phyloP scores from a whole-genome alignment of 2,797 vertebrate genomes.

The Cossypha heuglini region DNA sequence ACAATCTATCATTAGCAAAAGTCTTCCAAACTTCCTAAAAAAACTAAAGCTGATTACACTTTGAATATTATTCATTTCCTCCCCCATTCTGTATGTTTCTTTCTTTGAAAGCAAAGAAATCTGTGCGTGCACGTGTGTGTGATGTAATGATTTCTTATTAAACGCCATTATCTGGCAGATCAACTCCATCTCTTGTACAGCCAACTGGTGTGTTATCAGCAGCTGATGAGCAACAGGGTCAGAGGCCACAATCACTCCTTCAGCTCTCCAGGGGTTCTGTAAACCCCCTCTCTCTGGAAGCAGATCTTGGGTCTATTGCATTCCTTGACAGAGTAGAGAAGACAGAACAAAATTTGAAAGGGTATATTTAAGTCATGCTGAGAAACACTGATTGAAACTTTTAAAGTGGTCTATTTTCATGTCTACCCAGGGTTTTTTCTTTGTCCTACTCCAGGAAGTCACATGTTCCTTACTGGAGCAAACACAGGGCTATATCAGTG shows the following conservation, averaged over 20 bases:
- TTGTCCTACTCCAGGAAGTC: not conserved
- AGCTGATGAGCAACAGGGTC: not conserved
- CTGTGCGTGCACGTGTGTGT: accelerated
- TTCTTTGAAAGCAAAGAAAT: not conserved
- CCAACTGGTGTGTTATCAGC: not conserved
- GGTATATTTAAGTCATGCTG: not conserved
- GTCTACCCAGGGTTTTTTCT: not conserved
- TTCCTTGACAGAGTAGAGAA: not conserved
- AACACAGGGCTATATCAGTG: not conserved
- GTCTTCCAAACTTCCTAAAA: not conserved
- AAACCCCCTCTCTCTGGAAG: not conserved
- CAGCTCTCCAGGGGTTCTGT: not conserved
- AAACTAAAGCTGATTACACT: not conserved
- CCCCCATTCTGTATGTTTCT: not conserved
- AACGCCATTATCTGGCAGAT: not conserved
- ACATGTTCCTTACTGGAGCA: not conserved
- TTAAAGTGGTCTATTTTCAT: not conserved
- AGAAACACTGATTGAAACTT: not conserved
- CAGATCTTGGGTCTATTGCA: not conserved
- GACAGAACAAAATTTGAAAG: not conserved
- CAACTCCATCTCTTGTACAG: not conserved
- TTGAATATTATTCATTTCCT: not conserved
- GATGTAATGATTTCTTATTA: not conserved
- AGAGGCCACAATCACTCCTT: not conserved
- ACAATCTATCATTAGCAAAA: not conserved